phyloP scores from a whole-genome alignment of 2,113 vertebrate genomes.

The Clarias gariepinus region DNA sequence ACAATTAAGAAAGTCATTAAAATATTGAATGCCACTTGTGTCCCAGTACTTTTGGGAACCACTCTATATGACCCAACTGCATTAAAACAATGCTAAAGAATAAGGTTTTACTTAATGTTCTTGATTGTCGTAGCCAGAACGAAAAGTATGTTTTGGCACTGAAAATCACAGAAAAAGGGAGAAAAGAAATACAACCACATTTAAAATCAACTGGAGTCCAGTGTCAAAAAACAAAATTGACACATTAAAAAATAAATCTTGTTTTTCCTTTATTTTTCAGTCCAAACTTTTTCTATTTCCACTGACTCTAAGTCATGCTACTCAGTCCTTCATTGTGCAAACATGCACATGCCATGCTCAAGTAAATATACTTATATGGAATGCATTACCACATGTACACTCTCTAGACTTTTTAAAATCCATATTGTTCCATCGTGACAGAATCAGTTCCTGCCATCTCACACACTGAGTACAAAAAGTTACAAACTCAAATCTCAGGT shows the following conservation, averaged over 20 bases:
- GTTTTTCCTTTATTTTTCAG: not conserved
- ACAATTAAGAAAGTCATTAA: too few species aligned
- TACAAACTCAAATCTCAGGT: conserved; percentile 3
- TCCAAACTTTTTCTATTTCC: not conserved
- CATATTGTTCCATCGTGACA: not conserved
- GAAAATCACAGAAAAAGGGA: not conserved
- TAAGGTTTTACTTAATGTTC: not conserved
- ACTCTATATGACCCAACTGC: not conserved
- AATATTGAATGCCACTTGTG: too few species aligned
- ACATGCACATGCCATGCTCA: not conserved
- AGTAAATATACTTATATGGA: not conserved
- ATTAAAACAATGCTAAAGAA: not conserved
- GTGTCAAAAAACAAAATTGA: not conserved
- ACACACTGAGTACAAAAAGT: not conserved
- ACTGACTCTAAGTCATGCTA: not conserved
- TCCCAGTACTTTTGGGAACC: too few species aligned
- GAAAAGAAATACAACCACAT: not conserved
- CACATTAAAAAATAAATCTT: not conserved
- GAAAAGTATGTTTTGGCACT: not conserved
- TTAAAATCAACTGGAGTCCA: not conserved
- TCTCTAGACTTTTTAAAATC: not conserved
- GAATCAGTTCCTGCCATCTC: not conserved
- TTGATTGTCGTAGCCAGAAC: not conserved
- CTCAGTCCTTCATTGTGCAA: not conserved
- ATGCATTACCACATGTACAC: not conserved